Conservation (phyloP, 2,797 vertebrate genomes). For the Falco concolor region DNA sequence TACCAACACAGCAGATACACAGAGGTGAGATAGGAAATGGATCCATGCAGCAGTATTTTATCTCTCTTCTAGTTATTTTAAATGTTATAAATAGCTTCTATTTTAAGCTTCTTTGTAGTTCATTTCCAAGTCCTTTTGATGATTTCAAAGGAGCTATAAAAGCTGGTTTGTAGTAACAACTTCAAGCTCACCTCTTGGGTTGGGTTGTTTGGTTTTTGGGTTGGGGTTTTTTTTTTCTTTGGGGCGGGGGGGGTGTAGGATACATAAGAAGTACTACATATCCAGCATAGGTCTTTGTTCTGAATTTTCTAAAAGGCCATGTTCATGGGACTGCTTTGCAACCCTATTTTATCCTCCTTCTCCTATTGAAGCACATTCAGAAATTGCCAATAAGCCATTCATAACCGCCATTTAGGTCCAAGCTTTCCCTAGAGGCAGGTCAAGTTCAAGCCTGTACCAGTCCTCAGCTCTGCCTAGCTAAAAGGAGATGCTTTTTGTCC, state of each 20-base stretch:
- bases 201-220: neutral
- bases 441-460: neutral
- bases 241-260: rapidly evolving
- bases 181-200: neutral
- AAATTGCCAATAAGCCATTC: neutral
- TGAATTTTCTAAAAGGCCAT: neutral
- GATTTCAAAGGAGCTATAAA: slow-evolving; percentile 11
- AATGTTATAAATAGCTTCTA: neutral
- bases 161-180: neutral
- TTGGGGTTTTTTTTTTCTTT: neutral
- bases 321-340: neutral
- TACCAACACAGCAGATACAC: neutral
- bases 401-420: neutral
- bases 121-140: neutral
- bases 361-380: neutral
- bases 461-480: neutral
- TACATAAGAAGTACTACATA: neutral
- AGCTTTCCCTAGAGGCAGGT: neutral
- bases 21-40: neutral
- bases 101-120: neutral
- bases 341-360: neutral
- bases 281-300: neutral
- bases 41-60: neutral
- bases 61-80: neutral
- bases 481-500: neutral